These are phyloP conservation scores for Nomada lathburiana DNA, from an alignment of 2,888 invertebrate genomes.

Conservation along the genomic window DNA sequence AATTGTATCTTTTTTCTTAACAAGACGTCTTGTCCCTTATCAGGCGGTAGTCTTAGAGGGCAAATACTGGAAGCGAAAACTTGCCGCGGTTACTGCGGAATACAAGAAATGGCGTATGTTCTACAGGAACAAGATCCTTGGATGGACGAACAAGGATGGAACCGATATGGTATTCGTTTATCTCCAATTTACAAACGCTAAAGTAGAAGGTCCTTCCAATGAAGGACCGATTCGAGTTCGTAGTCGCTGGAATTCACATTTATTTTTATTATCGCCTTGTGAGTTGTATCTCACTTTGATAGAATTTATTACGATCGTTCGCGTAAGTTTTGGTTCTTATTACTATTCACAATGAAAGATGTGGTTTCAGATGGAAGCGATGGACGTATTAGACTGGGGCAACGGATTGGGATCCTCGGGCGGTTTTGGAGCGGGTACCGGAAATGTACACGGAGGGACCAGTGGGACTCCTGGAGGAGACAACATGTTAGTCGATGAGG, in stretches of 20 bases:
- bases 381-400: conserved; percentile 90
- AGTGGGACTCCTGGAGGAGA: conserved; percentile 82
- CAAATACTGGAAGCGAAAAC: conserved; percentile 99
- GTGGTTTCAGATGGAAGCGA: conserved; percentile 87
- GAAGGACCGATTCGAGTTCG: too few relatives aligned
- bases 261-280: too few relatives aligned
- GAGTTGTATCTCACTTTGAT: too few relatives aligned
- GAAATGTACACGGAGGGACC: conserved; percentile 75
- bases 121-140: conserved; percentile 92
- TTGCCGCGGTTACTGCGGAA: conserved; percentile 98
- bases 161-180: conserved; percentile 88
- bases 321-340: neutral
- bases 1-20: neutral
- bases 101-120: conserved; percentile 99
- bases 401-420: conserved; percentile 75
- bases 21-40: conserved; percentile 56
- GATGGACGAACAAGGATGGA: conserved; percentile 90
- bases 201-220: too few relatives aligned
- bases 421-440: conserved; percentile 74
- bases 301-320: too few relatives aligned
- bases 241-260: too few relatives aligned
- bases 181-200: neutral
- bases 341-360: conserved; percentile 19
- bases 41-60: conserved; percentile 99
- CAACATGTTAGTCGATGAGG: conserved; percentile 93